Conservation (phyloP, 92 coral and sea anemone species). For the Phymanthus crucifer region DNA sequence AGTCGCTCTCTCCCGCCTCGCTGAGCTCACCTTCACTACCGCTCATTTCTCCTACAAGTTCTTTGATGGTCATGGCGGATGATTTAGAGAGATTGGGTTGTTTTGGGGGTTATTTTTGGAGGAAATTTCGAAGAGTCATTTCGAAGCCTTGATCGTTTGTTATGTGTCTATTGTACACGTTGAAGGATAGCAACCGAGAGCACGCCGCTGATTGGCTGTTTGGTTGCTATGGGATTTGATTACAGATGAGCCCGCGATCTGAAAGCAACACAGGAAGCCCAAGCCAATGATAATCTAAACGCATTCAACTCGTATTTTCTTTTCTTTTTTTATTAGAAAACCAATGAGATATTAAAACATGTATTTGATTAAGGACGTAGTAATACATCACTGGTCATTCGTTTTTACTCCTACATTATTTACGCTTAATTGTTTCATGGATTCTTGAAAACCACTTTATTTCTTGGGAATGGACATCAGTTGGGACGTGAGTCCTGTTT, state of each 20-base stretch:
- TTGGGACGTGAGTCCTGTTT: no score
- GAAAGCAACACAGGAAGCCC: constrained; percentile 13
- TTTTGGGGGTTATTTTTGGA: constrained; percentile 1
- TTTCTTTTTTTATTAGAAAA: not conserved
- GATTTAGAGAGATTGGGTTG: not conserved
- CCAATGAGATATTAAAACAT: no score
- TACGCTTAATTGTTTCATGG: no score
- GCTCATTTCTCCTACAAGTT: constrained; percentile 79
- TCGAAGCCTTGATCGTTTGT: constrained; percentile 72
- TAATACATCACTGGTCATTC: no score
- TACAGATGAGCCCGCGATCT: constrained; percentile 52
- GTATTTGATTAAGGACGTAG: no score
- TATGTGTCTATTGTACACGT: constrained; percentile 49
- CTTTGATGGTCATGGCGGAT: constrained; percentile 82
- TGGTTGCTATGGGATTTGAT: constrained; percentile 74
- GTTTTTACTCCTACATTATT: no score
- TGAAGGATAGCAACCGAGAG: constrained; percentile 58
- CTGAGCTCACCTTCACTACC: constrained; percentile 72
- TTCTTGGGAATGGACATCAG: no score
- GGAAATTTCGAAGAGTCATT: constrained; percentile 19
- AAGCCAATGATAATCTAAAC: not conserved
- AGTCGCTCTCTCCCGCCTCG: constrained; percentile 74
- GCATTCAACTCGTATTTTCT: not conserved
- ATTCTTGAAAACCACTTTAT: no score
- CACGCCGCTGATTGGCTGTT: constrained; percentile 51